phyloP scores from a whole-genome alignment of 37 sponge, comb jelly and placozoan genomes.

The Cladorhizidae sp. region DNA sequence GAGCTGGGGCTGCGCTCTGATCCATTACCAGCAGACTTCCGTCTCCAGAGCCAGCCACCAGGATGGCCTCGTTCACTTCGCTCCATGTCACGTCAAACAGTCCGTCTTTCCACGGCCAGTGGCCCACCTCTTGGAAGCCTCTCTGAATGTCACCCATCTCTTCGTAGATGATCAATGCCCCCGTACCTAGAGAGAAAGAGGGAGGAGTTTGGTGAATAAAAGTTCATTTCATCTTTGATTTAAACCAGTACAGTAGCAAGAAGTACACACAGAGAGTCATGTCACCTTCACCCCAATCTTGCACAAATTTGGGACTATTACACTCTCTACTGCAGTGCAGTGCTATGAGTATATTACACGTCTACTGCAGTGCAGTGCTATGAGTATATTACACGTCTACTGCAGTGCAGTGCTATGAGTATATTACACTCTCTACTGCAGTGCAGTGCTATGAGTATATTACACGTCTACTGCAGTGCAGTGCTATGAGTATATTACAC shows the following conservation, averaged over 20 bases:
- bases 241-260: not conserved
- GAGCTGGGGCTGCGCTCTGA: conserved; percentile 21
- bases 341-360: no score
- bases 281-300: no score
- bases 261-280: no score
- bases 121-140: conserved; percentile 41
- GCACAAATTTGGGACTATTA: no score
- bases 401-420: no score
- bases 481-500: no score
- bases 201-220: not conserved
- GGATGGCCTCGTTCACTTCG: conserved; percentile 55
- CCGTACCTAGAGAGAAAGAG: not conserved
- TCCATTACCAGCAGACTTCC: conserved; percentile 63
- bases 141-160: not conserved
- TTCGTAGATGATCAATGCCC: conserved; percentile 10
- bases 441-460: no score
- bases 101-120: conserved; percentile 61
- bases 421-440: no score
- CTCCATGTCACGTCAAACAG: conserved; percentile 84
- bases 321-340: no score
- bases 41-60: conserved; percentile 72
- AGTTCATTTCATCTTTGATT: not conserved
- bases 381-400: no score
- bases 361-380: no score
- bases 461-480: no score